Percentiles rank a stretch among this genome's conserved stretches.
Conservation (phyloP, 2,888 invertebrate species). For the Trichacis sp. region DNA sequence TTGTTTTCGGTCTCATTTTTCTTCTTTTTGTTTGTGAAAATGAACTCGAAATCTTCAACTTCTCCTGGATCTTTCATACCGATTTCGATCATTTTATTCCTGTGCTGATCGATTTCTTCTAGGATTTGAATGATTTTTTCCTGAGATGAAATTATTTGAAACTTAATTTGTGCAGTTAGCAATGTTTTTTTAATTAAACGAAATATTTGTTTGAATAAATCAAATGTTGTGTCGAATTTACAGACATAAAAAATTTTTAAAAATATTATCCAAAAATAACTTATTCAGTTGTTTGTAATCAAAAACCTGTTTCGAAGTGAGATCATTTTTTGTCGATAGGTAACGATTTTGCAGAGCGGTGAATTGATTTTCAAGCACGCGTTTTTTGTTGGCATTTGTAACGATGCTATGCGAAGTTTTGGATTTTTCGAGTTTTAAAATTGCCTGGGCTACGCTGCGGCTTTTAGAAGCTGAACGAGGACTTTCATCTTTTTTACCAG, state of each 20-base stretch:
- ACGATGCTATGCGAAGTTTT: neutral
- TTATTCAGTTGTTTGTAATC: too few relatives aligned
- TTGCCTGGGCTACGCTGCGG: neutral
- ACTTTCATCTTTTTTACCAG: neutral
- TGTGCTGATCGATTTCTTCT: conserved; percentile 54
- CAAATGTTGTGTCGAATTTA: too few relatives aligned
- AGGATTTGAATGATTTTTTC: conserved; percentile 29
- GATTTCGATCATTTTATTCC: conserved; percentile 53
- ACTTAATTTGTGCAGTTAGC: neutral
- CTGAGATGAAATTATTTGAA: conserved; percentile 11
- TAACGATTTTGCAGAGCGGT: conserved; percentile 51
- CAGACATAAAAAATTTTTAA: too few relatives aligned
- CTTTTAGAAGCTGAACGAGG: neutral
- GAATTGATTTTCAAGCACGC: conserved; percentile 53
- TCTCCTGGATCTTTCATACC: conserved; percentile 60
- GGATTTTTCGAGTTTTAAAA: neutral
- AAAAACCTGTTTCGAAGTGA: neutral
- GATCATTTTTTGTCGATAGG: neutral
- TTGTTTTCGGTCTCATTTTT: neutral
- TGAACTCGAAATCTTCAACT: conserved; percentile 48
- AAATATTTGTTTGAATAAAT: too few relatives aligned
- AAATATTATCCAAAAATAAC: too few relatives aligned
- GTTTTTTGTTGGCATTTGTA: conserved; percentile 29
- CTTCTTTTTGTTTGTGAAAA: neutral
- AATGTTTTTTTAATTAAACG: too few relatives aligned